Evolutionary conservation across 2,113 vertebrate species (phyloP).

Genomic region (Toxotes chatareus): DNA sequence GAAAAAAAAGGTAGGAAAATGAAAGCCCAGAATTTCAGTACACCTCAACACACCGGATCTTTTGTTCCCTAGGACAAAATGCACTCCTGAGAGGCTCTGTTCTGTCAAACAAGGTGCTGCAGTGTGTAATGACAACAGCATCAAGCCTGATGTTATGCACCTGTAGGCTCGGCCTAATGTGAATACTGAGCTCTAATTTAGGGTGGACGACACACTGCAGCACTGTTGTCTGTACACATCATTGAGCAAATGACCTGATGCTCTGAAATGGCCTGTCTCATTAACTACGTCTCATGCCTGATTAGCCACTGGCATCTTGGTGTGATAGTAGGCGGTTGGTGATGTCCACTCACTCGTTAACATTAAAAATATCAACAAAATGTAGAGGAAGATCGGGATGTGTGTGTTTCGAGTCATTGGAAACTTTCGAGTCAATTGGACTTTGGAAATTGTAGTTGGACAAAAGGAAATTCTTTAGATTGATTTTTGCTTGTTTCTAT

Average conservation of each 20-base stretch:
- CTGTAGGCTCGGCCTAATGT: conserved; percentile 38
- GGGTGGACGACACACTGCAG: conserved; percentile 15
- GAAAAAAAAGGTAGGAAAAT: conserved; percentile 32
- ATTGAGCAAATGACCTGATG: conserved; percentile 52
- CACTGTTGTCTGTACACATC: conserved; percentile 40
- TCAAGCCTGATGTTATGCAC: conserved; percentile 23
- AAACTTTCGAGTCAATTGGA: no score
- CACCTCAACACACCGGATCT: not conserved
- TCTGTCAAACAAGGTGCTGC: conserved; percentile 19
- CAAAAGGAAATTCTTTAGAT: not conserved
- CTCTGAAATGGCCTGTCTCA: conserved; percentile 45
- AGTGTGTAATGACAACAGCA: conserved; percentile 26
- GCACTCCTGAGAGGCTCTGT: conserved; percentile 21
- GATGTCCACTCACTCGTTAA: conserved; percentile 35
- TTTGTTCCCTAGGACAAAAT: conserved; percentile 14
- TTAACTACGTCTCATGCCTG: conserved; percentile 38
- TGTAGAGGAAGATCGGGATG: not conserved
- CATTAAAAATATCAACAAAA: conserved; percentile 18
- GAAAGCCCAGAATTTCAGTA: conserved; percentile 33
- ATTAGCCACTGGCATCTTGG: conserved; percentile 48
- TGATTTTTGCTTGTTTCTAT: not conserved
- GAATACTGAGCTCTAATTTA: conserved; percentile 39
- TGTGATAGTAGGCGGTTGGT: not conserved
- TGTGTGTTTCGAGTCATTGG: not conserved
- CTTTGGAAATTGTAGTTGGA: not conserved